Evolutionary conservation across 2,888 invertebrate species (phyloP).

Genomic region (Leptinotarsa tumamoca): DNA sequence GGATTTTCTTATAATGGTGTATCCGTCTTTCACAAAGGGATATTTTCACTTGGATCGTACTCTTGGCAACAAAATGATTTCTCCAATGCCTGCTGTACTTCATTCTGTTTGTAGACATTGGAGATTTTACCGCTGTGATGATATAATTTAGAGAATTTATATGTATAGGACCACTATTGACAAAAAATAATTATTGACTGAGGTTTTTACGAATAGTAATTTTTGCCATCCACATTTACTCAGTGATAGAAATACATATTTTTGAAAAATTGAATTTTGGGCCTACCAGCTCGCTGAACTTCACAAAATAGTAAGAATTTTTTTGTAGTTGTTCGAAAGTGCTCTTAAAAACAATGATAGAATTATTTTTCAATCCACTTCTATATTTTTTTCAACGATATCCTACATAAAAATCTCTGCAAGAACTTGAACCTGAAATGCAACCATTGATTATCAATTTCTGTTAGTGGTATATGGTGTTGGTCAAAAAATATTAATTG

Average conservation of each 20-base stretch:
- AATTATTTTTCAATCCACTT: too few relatives aligned
- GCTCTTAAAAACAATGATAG: too few relatives aligned
- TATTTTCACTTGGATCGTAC: neutral
- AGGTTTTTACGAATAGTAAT: constrained; percentile 24
- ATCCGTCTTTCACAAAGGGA: neutral
- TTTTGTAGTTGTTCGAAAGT: neutral
- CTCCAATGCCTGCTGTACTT: constrained; percentile 38
- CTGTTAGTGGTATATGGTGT: too few relatives aligned
- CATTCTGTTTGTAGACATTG: constrained; percentile 42
- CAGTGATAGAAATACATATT: constrained; percentile 24
- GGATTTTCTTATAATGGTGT: neutral
- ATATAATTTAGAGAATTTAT: constrained; percentile 44
- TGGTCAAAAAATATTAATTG: too few relatives aligned
- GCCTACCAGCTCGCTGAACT: neutral
- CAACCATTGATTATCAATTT: too few relatives aligned
- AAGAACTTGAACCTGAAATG: too few relatives aligned
- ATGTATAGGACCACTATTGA: constrained; percentile 39
- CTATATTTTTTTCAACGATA: too few relatives aligned
- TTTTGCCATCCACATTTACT: constrained; percentile 41
- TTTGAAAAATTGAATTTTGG: neutral
- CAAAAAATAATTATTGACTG: constrained; percentile 34
- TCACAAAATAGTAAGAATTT: too few relatives aligned
- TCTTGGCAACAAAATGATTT: constrained; percentile 27
- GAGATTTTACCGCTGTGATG: constrained; percentile 50
- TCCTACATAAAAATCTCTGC: too few relatives aligned